Evolutionary conservation across 2,797 vertebrate genomes (phyloP).

Genomic region (Huso huso): DNA sequence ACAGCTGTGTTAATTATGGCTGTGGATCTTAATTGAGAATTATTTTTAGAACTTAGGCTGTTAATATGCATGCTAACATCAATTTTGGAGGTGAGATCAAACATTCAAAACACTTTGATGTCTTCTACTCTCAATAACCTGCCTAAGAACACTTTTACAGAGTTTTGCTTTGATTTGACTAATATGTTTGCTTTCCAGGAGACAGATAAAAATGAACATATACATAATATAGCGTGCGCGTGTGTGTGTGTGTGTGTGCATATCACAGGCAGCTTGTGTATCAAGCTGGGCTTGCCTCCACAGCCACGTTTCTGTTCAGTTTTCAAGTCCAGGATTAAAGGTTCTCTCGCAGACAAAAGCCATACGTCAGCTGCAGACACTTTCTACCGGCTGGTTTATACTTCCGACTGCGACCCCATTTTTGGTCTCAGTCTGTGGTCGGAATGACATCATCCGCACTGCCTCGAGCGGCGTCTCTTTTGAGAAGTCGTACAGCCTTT

Average conservation of each 20-base stretch:
- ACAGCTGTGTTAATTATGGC: constrained; percentile 23
- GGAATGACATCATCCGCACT: too few relatives aligned
- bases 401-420: too few relatives aligned
- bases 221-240: constrained; percentile 21
- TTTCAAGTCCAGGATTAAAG: too few relatives aligned
- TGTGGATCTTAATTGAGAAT: constrained; percentile 16
- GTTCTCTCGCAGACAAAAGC: too few relatives aligned
- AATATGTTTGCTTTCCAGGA: constrained; percentile 43
- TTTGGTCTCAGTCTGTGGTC: too few relatives aligned
- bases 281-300: too few relatives aligned
- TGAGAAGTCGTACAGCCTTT: too few relatives aligned
- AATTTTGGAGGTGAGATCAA: constrained; percentile 28
- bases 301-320: too few relatives aligned
- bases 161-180: constrained; percentile 18
- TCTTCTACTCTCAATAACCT: constrained; percentile 28
- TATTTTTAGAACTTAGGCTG: constrained; percentile 23
- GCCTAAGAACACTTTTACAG: constrained; percentile 12
- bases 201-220: constrained; percentile 38
- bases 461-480: too few relatives aligned
- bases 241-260: constrained; percentile 32
- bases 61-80: constrained; percentile 23
- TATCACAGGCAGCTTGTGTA: constrained; percentile 3
- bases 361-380: too few relatives aligned
- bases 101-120: constrained; percentile 17
- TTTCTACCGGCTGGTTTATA: too few relatives aligned